Conservation (phyloP, 2,888 invertebrate genomes). For the Amblyjoppa fuscipennis region DNA sequence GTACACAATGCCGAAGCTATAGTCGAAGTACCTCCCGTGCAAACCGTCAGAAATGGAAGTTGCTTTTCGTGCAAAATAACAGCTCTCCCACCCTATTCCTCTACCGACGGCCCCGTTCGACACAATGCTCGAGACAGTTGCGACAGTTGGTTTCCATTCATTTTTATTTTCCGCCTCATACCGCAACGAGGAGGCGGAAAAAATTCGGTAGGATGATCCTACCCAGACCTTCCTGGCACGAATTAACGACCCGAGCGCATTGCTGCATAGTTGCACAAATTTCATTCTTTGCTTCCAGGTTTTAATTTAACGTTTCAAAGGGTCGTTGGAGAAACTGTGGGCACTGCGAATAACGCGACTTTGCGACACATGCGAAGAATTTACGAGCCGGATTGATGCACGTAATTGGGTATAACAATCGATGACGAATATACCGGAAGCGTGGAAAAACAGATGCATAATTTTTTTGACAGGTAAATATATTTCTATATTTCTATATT, state of each 20-base stretch:
- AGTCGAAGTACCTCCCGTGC: constrained; percentile 18
- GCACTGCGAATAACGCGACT: background rate
- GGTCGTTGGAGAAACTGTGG: background rate
- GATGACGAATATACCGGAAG: background rate
- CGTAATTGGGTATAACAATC: background rate
- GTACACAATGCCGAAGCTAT: constrained; percentile 12
- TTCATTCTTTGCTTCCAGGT: constrained; percentile 29
- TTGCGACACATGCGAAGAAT: background rate
- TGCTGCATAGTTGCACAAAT: constrained; percentile 9
- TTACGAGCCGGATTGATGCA: background rate
- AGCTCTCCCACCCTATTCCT: background rate
- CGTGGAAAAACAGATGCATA: background rate
- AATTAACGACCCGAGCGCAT: constrained; percentile 7
- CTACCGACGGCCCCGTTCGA: background rate
- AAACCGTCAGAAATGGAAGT: constrained; percentile 35
- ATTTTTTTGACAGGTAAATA: constrained; percentile 15
- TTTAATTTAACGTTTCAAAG: constrained; percentile 30
- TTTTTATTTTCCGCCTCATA: constrained; percentile 9
- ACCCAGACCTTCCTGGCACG: constrained; percentile 18
- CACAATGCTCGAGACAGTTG: constrained; percentile 31
- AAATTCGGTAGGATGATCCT: constrained; percentile 32
- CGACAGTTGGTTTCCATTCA: constrained; percentile 31
- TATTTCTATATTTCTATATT: background rate
- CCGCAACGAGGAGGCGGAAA: background rate
- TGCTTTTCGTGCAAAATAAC: constrained; percentile 38